A percentile compares a stretch with the other conserved stretches of the same genome.
phyloP scores from a whole-genome alignment of 1,140 invertebrate genomes.

The Cydia amplana region DNA sequence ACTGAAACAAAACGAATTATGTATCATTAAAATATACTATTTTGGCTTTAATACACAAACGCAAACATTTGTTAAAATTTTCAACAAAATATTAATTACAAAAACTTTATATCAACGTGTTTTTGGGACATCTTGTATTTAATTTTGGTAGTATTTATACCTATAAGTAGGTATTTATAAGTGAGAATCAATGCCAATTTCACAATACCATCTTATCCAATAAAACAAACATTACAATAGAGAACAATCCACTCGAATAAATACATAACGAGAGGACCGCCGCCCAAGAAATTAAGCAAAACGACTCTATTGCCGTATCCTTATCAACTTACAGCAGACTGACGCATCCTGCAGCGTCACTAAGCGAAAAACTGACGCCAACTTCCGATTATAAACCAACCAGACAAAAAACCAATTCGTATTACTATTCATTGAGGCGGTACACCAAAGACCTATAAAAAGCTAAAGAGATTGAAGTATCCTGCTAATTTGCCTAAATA shows the following conservation, averaged over 20 bases:
- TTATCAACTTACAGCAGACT: conserved; percentile 28
- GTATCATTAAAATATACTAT: too few relatives aligned
- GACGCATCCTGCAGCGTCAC: conserved; percentile 12
- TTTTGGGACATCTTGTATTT: too few relatives aligned
- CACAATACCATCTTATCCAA: conserved; percentile 7
- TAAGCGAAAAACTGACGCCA: conserved; percentile 40
- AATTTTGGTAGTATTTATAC: too few relatives aligned
- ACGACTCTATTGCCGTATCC: conserved; percentile 32
- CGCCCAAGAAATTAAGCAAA: conserved; percentile 37
- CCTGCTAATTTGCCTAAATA: conserved; percentile 74
- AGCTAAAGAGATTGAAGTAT: conserved; percentile 65
- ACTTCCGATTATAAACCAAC: conserved; percentile 42
- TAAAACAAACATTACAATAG: conserved; percentile 8
- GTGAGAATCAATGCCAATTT: too few relatives aligned
- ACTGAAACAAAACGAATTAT: too few relatives aligned
- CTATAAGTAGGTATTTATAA: too few relatives aligned
- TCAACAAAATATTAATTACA: too few relatives aligned
- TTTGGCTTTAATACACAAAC: too few relatives aligned
- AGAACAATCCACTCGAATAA: not conserved
- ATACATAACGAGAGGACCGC: conserved; percentile 13
- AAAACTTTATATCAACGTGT: too few relatives aligned
- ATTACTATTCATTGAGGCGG: conserved; percentile 68
- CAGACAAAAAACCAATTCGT: conserved; percentile 44
- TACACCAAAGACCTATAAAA: conserved; percentile 49
- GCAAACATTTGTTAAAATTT: too few relatives aligned